Base-by-base conservation (phyloP, 2,113 vertebrate species). In the Zootoca vivipara region DNA sequence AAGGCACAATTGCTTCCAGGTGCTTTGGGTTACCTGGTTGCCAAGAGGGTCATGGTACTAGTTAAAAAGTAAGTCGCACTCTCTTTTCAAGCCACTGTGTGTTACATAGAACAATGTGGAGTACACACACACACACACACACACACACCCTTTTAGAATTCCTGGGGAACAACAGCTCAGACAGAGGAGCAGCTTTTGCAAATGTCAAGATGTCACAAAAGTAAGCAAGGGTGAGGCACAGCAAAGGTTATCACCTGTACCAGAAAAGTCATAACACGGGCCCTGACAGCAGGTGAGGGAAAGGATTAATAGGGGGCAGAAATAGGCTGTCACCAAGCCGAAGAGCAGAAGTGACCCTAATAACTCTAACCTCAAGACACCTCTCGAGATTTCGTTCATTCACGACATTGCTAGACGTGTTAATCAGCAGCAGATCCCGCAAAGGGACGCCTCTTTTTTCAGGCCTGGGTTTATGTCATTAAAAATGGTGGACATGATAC, bases 171-270 rank as follows among this genome's bases (percentile, higher is more conserved):
- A 40, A n/a, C 52, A 75, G 30, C 33, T 88, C 73, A 22, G 65
- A 90, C 35, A 40, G 83, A 95, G 72, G 28, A 81, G 33, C 70
- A 26, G 7, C 35, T 35, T 62, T 13, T 87, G 64, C 80, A 89
- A 91, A 5, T n/a, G 12, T 62, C 82, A 1, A 28, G 73, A 16
- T 42, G 1, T 24, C 13, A 33, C 2, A 82, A 24, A 15, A 12
- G 38, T 46, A 74, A 81, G 62, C 70, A 77, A 90, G 16, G 30
- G 35, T 38, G 40, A 80, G 15, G 1, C 8, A 78, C 0, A 83
- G 40, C 46, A 83, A 85, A 91, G 52, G 30, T 38, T 38, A 87
- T 26, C 9, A 38, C 12, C 33, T 42, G 1, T 40, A 33, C 1
- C 81, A 7, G 46, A 15, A 33, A 88, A 74, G 22, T 64, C 78